Evolutionary conservation across 2,888 invertebrate genomes (phyloP).

Genomic region (Danaus chrysippus): DNA sequence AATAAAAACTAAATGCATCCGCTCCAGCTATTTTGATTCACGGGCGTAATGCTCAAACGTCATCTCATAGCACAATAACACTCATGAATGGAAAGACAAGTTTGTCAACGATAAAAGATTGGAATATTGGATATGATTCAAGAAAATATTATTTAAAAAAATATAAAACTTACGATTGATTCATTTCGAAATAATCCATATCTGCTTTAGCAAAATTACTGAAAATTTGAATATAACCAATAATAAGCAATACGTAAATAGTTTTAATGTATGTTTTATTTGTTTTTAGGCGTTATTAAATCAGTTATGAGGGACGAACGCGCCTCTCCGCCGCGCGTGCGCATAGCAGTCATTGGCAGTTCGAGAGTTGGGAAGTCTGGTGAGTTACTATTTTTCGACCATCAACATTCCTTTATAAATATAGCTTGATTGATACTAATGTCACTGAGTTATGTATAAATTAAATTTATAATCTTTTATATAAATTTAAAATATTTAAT

Average conservation of each 20-base stretch:
- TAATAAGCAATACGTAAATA: not conserved
- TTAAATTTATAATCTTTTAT: slow-evolving; percentile 12
- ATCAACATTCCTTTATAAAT: slow-evolving; percentile 21
- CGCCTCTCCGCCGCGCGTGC: slow-evolving; percentile 81
- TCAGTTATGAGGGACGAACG: slow-evolving; percentile 79
- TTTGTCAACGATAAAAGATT: slow-evolving; percentile 19
- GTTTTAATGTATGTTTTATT: slow-evolving; percentile 15
- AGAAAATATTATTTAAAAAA: slow-evolving; percentile 23
- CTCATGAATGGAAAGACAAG: slow-evolving; percentile 38
- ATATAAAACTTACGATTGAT: not conserved
- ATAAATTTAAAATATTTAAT: not conserved
- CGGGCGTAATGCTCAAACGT: slow-evolving; percentile 28
- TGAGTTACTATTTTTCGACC: slow-evolving; percentile 53
- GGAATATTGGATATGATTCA: slow-evolving; percentile 33
- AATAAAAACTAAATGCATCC: no score
- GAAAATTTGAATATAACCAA: no score
- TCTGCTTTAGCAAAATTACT: no score
- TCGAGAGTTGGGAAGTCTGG: slow-evolving; percentile 90
- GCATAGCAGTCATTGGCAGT: slow-evolving; percentile 87
- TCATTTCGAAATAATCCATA: no score
- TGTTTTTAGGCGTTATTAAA: slow-evolving; percentile 55
- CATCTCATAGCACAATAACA: slow-evolving; percentile 32
- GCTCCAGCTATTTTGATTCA: slow-evolving; percentile 12
- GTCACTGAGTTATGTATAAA: slow-evolving; percentile 15
- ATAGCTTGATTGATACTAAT: slow-evolving; percentile 18